phyloP scores from a whole-genome alignment of 2,888 invertebrate species.

The Petrolisthes cinctipes region DNA sequence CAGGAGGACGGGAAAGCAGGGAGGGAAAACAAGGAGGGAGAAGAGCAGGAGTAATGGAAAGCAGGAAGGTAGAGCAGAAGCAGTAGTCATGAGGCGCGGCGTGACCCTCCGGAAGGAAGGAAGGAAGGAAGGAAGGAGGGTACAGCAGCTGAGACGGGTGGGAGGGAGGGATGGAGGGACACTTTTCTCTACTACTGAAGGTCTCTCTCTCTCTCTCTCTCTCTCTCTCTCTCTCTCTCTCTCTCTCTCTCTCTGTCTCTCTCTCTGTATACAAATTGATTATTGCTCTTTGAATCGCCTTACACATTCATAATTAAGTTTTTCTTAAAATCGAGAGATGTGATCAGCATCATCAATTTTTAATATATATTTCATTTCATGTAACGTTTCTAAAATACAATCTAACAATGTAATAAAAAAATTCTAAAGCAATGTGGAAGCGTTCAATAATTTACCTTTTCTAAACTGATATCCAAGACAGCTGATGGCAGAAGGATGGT shows the following conservation, averaged over 20 bases:
- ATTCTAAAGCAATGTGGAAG: background rate
- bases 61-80: background rate
- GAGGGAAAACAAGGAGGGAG: background rate
- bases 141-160: background rate
- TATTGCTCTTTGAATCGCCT: background rate
- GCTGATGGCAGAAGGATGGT: slow-evolving; percentile 6
- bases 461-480: background rate
- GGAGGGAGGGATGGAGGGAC: background rate
- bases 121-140: background rate
- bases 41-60: background rate
- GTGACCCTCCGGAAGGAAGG: background rate
- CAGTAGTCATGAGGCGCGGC: background rate
- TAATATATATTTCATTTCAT: background rate
- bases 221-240: slow-evolving; percentile 8
- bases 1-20: background rate
- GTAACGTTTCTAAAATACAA: background rate
- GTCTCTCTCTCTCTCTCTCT: slow-evolving; percentile 21
- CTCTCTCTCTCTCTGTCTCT: background rate
- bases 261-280: background rate
- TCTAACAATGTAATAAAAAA: background rate
- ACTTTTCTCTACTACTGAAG: background rate
- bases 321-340: background rate
- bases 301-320: background rate
- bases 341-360: background rate
- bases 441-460: background rate